These are phyloP conservation scores for Balaenoptera acutorostrata DNA, from an alignment of 2,113 vertebrate species.

Conservation along the genomic window DNA sequence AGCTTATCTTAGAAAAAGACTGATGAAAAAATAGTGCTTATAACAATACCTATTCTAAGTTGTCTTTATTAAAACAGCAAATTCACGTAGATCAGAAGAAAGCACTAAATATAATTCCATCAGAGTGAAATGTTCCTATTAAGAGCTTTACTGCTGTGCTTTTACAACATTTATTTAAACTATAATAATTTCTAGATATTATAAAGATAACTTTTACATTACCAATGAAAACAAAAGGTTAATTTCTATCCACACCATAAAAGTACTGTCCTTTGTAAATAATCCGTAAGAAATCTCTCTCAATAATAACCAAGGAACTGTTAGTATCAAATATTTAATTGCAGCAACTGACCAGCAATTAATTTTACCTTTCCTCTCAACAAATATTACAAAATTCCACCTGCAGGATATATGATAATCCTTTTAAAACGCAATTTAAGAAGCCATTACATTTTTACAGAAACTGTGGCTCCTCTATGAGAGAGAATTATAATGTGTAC, in stretches of 20 bases:
- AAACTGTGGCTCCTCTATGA: background rate
- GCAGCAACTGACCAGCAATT: background rate
- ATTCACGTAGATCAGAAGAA: background rate
- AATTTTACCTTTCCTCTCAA: conserved; percentile 23
- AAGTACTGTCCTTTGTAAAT: conserved; percentile 12
- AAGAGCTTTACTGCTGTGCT: background rate
- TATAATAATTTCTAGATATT: background rate
- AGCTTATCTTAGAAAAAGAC: background rate
- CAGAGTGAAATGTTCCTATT: background rate
- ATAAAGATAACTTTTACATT: conserved; percentile 14
- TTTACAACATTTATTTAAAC: conserved; percentile 8
- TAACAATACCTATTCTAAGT: conserved; percentile 15
- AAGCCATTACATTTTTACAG: conserved; percentile 21
- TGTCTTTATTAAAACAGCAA: conserved; percentile 26
- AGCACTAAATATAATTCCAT: background rate
- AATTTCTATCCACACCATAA: background rate
- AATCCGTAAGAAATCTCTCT: conserved; percentile 24
- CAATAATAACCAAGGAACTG: background rate
- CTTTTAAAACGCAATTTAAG: conserved; percentile 35
- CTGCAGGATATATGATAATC: background rate
- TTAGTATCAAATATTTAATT: conserved; percentile 28
- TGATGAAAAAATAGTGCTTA: background rate
- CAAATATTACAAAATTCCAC: conserved; percentile 40
- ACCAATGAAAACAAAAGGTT: conserved; percentile 7
- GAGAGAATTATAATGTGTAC: conserved; percentile 29